Evolutionary conservation across 2,113 vertebrate genomes (phyloP).

Genomic region (Lasiurus borealis): DNA sequence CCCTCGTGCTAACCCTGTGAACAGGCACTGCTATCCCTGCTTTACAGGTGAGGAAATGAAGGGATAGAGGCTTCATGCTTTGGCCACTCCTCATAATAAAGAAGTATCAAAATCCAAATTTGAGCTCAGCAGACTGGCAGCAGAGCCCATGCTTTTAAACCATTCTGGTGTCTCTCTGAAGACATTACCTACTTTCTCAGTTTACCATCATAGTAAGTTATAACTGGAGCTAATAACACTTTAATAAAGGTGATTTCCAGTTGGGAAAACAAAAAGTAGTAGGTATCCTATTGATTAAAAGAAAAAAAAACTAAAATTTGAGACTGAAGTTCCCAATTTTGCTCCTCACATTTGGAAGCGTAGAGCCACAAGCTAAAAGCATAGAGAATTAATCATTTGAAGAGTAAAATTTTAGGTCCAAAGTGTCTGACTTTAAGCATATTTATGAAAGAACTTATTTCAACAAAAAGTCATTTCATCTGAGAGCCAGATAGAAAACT

Average conservation of each 20-base stretch:
- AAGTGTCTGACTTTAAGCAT: not conserved
- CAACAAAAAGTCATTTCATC: not conserved
- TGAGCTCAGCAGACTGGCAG: not conserved
- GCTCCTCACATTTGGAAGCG: not conserved
- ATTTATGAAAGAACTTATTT: conserved; percentile 15
- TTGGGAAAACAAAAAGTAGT: not conserved
- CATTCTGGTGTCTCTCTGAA: not conserved
- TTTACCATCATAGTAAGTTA: not conserved
- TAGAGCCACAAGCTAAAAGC: not conserved
- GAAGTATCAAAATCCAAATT: not conserved
- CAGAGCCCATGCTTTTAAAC: not conserved
- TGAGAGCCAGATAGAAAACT: not conserved
- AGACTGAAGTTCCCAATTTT: not conserved
- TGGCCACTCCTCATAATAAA: not conserved
- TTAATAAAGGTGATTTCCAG: not conserved
- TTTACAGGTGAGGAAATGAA: not conserved
- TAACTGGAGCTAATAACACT: not conserved
- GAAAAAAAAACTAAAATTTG: not conserved
- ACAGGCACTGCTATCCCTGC: too few relatives aligned
- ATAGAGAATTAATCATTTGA: not conserved
- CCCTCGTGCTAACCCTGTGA: not conserved
- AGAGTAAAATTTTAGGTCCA: not conserved
- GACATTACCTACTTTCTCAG: not conserved
- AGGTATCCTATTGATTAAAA: not conserved
- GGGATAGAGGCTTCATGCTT: not conserved